Evolutionary conservation across 64 coral and sea anemone genomes (phyloP).

Genomic region (Porites lutea): DNA sequence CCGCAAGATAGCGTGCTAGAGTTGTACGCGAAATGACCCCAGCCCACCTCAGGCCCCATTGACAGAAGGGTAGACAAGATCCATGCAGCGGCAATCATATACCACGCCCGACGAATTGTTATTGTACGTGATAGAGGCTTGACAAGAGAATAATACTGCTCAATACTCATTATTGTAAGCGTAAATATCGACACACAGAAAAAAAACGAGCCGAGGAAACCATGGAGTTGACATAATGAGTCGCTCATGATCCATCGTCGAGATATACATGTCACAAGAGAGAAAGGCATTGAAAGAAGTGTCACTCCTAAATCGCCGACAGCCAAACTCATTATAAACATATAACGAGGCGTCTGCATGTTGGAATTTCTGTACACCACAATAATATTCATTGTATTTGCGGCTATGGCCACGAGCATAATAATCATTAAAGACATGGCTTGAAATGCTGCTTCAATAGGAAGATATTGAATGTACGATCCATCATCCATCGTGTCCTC

Average conservation of each 20-base stretch:
- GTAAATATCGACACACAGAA: constrained; percentile 93
- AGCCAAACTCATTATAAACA: constrained; percentile 95
- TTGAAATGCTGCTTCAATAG: constrained; percentile 47
- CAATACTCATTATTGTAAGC: constrained; percentile 90
- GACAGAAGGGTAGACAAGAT: constrained; percentile 58
- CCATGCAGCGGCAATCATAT: constrained; percentile 69
- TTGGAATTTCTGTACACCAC: constrained; percentile 80
- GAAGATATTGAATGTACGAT: neutral
- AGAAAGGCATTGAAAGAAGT: constrained; percentile 87
- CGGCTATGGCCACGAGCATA: constrained; percentile 72
- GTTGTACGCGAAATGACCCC: constrained; percentile 90
- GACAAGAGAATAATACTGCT: constrained; percentile 86
- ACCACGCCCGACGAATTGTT: constrained; percentile 79
- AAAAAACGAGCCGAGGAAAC: constrained; percentile 91
- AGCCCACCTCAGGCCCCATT: constrained; percentile 70
- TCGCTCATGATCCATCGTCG: constrained; percentile 79
- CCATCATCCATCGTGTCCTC: neutral
- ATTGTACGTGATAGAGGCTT: constrained; percentile 85
- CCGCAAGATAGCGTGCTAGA: constrained; percentile 87
- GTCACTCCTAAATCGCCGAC: constrained; percentile 86
- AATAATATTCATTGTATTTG: constrained; percentile 79
- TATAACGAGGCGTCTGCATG: constrained; percentile 92
- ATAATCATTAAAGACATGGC: constrained; percentile 65
- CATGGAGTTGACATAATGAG: constrained; percentile 84
- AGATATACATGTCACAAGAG: constrained; percentile 80